Conservation (phyloP, 2,888 invertebrate genomes). For the Trichogramma dendrolimi region DNA sequence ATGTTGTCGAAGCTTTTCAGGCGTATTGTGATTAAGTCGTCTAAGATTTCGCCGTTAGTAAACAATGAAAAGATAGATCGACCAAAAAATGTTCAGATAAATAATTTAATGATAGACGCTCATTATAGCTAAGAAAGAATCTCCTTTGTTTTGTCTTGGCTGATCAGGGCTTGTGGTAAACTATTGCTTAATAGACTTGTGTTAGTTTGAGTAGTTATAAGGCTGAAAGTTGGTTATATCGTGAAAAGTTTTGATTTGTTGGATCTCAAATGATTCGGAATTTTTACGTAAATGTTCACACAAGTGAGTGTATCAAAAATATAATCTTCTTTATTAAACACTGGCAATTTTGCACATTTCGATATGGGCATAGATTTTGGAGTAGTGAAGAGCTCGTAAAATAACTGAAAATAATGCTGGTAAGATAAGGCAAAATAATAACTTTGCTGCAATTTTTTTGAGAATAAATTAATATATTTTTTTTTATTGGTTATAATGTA, state of each 20-base stretch:
- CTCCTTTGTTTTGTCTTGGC: too few species aligned
- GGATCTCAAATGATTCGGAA: too few species aligned
- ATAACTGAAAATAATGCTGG: background rate
- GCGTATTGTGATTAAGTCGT: conserved; percentile 17
- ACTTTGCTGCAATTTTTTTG: conserved; percentile 35
- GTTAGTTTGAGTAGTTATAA: too few species aligned
- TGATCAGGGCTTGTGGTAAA: too few species aligned
- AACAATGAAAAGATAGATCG: background rate
- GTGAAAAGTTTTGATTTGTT: too few species aligned
- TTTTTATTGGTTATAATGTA: conserved; percentile 50
- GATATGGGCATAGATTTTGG: background rate
- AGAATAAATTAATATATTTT: conserved; percentile 54
- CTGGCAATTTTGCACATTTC: background rate
- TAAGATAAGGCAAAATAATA: conserved; percentile 12
- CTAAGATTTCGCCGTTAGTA: background rate
- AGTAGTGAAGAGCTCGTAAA: background rate
- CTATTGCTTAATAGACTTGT: too few species aligned
- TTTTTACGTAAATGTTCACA: too few species aligned
- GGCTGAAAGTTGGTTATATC: too few species aligned
- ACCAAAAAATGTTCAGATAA: background rate
- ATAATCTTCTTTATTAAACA: too few species aligned
- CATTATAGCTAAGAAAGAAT: too few species aligned
- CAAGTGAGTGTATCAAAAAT: too few species aligned
- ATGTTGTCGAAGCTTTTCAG: conserved; percentile 17
- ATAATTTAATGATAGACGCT: conserved; percentile 9